Evolutionary conservation across 2,113 vertebrate species (phyloP), one percentile per base, ranked within the genome.

Genomic region (Pyrgilauda ruficollis): DNA sequence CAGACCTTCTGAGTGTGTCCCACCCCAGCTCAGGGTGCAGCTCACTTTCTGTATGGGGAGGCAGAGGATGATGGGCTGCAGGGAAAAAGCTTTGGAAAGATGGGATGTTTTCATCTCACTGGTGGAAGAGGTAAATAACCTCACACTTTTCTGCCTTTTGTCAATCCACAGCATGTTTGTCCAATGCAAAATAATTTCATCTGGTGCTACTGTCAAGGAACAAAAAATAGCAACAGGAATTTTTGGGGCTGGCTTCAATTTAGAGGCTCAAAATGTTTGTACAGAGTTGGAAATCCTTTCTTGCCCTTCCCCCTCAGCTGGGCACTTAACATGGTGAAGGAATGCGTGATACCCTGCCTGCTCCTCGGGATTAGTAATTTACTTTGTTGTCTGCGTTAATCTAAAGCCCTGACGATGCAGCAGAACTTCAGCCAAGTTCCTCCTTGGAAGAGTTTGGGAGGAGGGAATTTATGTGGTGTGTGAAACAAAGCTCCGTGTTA

Each of bases 161-260:
- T 90, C n/a, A 73, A 3, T 23, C 53, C 33, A 6, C 52, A 24
- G 37, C 0, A 2, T 55, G 15, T 76, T 91, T 72, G 13, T 66
- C 53, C 37, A 10, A 27, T 4, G 1, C 63, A 76, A 73, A 90
- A 50, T 43, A 20, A 50, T 66, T 89, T 88, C 13, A 13, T 76
- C 4, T 84, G 23, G 5, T 69, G 23, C 41, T 88, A 14, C 28
- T 66, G 33, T 63, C 52, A 86, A 90, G 63, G 63, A 83, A 91
- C 3, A 19, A 66, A 87, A 90, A 90, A 73, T 73, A 95, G 67
- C 62, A 69, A 73, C 58, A 85, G 53, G 67, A 93, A 77, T 93
- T 83, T 81, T 22, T 5, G 55, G 23, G 58, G 20, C 62, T 91
- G 77, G n/a, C n/a, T 93, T 91, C 30, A 44, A 8, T 70, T 94